Percentiles rank a stretch among this genome's conserved stretches.
These are phyloP conservation scores for Agraylea sexmaculata DNA, from an alignment of 1,140 invertebrate genomes.

Conservation along the genomic window DNA sequence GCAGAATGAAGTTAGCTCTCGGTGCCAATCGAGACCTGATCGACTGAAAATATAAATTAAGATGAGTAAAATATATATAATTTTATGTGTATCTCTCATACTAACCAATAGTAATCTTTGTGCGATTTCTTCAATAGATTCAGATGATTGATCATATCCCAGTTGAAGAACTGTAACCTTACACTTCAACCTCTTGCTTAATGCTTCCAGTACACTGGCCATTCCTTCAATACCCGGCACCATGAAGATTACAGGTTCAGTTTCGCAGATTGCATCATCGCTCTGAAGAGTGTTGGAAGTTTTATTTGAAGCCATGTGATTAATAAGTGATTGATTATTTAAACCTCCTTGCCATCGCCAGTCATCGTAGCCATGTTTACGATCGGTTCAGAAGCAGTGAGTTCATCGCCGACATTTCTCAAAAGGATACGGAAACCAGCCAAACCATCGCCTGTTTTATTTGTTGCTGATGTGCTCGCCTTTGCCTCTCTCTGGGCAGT, in stretches of 20 bases:
- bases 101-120: conserved; percentile 31
- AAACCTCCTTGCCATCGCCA: conserved; percentile 32
- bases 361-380: conserved; percentile 38
- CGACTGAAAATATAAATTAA: conserved; percentile 23
- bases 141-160: conserved; percentile 28
- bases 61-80: too few species aligned
- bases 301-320: too few species aligned
- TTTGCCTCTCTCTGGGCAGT: conserved; percentile 38
- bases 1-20: conserved; percentile 44
- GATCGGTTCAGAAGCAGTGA: conserved; percentile 30
- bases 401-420: conserved; percentile 44
- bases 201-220: conserved; percentile 42
- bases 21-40: conserved; percentile 39
- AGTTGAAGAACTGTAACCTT: conserved; percentile 59
- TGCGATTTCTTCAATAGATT: conserved; percentile 30
- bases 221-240: conserved; percentile 74
- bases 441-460: conserved; percentile 23
- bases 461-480: conserved; percentile 30
- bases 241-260: conserved; percentile 47
- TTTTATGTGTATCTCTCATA: conserved; percentile 3
- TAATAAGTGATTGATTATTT: too few species aligned
- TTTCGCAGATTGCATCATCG: conserved; percentile 27
- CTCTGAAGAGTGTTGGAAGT: too few species aligned
- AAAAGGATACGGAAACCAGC: conserved; percentile 40
- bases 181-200: conserved; percentile 45